Base-by-base conservation (phyloP, 2,797 vertebrate species). In the Fratercula arctica region DNA sequence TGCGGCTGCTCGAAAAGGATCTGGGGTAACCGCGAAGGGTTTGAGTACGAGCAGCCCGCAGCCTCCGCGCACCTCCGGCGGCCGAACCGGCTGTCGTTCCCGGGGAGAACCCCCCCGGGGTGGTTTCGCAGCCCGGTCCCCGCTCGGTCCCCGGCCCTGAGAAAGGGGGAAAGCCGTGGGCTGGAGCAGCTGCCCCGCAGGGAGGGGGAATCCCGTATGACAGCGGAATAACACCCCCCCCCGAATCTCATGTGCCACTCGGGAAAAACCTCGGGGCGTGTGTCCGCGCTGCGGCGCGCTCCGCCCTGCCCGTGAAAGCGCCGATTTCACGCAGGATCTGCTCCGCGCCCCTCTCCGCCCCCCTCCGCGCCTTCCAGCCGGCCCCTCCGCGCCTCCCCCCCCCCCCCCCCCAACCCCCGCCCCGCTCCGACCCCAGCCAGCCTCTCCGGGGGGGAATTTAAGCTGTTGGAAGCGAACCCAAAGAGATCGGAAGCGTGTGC, bases 401-500 rank as follows among this genome's bases (percentile, higher is more conserved):
- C 25, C 37, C 66, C 59, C 72, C 90, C 59, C 86, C 37, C 66
- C 59, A 68, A 13, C 21, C 14, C 23, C 57, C 66, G 26, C 74
- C 54, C 68, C 31, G 61, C 77, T 85, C 90, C 88, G 87, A 82
- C 73, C 84, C 77, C 96, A 73, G 45, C 90, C 78, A 45, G 48
- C 56, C 45, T 60, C 91, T 86, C 90, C 95, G 74, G 63, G 64
- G 67, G 90, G 68, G n/a, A 37, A 91, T 91, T 95, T 69, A 41
- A 89, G 76, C 89, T 93, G 72, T 64, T 96, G 93, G 94, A 77
- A 90, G 95, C 10, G 89, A 92, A 97, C 95, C 95, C 89, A 13
- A 78, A 89, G 93, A 73, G 95, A 97, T 98, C 97, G 97, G 98
- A 98, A 98, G 97, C 97, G 97, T 97, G 94, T 84, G 96, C 96